Percentiles rank a stretch among this genome's conserved stretches.
Conservation (phyloP, 2,888 invertebrate genomes). For the Latrodectus hesperus region DNA sequence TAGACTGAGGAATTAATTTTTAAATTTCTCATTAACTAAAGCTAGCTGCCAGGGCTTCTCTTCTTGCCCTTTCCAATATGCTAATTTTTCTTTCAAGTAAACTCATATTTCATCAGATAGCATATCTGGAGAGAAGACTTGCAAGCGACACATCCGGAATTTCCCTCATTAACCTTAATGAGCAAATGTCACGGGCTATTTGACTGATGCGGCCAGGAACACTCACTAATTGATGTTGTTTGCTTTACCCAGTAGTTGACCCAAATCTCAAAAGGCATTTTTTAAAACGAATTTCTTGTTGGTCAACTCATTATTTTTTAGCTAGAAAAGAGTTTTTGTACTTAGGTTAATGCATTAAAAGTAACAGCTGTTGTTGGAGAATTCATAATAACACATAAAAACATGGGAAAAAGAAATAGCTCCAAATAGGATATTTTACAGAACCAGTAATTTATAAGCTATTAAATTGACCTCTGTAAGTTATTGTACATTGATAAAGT, state of each 20-base stretch:
- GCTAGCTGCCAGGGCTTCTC: constrained; percentile 10
- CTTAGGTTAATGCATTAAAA: no score
- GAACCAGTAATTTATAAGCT: no score
- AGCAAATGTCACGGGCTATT: constrained; percentile 36
- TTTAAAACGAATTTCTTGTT: constrained; percentile 21
- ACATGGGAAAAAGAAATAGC: no score
- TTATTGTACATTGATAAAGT: no score
- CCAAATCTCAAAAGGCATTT: constrained; percentile 51
- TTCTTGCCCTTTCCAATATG: constrained; percentile 1
- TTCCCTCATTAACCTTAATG: constrained; percentile 62
- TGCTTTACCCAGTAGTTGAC: constrained; percentile 35
- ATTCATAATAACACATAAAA: no score
- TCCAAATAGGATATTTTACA: no score
- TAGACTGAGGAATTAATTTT: neutral
- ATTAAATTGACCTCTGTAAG: no score
- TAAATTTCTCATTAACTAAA: neutral
- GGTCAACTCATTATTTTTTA: constrained; percentile 13
- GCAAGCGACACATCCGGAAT: constrained; percentile 39
- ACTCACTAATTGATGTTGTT: constrained; percentile 57
- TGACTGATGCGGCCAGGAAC: constrained; percentile 36
- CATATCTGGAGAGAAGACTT: constrained; percentile 26
- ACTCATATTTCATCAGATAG: constrained; percentile 52
- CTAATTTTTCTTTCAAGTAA: constrained; percentile 21
- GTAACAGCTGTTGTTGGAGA: no score
- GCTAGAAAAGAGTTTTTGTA: no score